Conservation (phyloP, 2,797 vertebrate genomes). For the Tragelaphus eurycerus region DNA sequence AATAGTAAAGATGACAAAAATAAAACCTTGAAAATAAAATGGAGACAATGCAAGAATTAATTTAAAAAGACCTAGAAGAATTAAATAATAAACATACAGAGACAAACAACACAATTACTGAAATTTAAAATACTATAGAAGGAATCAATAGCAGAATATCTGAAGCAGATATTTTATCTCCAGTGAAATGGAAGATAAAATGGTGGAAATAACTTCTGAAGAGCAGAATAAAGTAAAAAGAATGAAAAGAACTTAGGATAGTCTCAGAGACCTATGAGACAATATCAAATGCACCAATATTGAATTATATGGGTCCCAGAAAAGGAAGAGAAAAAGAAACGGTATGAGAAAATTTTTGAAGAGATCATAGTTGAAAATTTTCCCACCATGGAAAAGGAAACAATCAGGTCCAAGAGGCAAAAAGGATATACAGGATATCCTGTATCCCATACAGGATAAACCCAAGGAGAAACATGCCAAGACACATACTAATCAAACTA, state of each 20-base stretch:
- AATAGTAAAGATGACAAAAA: background rate
- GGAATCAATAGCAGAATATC: background rate
- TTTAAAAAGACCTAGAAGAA: background rate
- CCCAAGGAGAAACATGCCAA: background rate
- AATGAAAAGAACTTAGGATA: background rate
- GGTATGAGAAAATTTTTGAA: background rate
- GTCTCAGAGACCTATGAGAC: background rate
- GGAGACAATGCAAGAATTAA: background rate
- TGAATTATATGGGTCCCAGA: accelerated
- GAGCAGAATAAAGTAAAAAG: background rate
- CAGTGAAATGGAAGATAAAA: background rate
- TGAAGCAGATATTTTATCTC: background rate
- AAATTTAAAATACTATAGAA: background rate
- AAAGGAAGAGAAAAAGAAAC: background rate
- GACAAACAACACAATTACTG: background rate
- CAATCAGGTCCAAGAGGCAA: background rate
- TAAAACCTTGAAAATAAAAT: background rate
- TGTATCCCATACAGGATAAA: background rate
- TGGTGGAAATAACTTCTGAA: background rate
- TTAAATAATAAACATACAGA: background rate
- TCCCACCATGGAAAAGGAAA: background rate
- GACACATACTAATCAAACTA: background rate
- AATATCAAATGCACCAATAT: background rate
- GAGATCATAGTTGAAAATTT: background rate
- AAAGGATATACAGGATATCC: background rate